phyloP scores from a whole-genome alignment of 1,140 invertebrate genomes.

The Penaeus vannamei region DNA sequence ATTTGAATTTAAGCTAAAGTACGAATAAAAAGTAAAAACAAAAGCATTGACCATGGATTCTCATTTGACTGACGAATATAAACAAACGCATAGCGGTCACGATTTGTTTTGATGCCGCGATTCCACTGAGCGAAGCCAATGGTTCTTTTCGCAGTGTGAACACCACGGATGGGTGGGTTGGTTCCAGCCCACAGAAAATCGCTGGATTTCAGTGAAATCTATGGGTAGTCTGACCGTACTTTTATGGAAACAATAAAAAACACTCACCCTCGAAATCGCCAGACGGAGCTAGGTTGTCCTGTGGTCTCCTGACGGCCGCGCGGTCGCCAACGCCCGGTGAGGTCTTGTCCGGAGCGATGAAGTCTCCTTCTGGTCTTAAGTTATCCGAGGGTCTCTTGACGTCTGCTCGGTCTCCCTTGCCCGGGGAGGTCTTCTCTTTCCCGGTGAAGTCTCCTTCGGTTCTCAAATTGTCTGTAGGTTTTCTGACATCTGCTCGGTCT shows the following conservation, averaged over 20 bases:
- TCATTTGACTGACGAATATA: no score
- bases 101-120: no score
- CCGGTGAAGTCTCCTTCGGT: conserved; percentile 42
- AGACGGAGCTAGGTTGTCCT: conserved; percentile 75
- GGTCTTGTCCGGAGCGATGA: conserved; percentile 69
- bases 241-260: neutral
- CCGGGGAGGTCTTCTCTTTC: conserved; percentile 45
- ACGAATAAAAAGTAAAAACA: no score
- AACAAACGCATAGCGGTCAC: no score
- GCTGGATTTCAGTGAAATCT: no score
- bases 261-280: conserved; percentile 72
- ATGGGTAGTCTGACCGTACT: neutral
- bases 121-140: no score
- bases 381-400: conserved; percentile 46
- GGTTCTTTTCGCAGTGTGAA: no score
- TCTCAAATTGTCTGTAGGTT: conserved; percentile 31
- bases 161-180: no score
- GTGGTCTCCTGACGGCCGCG: conserved; percentile 72
- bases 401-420: conserved; percentile 54
- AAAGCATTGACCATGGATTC: no score
- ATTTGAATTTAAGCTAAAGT: no score
- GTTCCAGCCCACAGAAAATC: no score
- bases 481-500: conserved; percentile 48
- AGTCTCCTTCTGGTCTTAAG: conserved; percentile 55
- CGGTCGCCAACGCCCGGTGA: conserved; percentile 70